Evolutionary conservation across 2,797 vertebrate species (phyloP), one percentile per base, ranked within the genome.

Genomic region (Mionectes olivaceus): DNA sequence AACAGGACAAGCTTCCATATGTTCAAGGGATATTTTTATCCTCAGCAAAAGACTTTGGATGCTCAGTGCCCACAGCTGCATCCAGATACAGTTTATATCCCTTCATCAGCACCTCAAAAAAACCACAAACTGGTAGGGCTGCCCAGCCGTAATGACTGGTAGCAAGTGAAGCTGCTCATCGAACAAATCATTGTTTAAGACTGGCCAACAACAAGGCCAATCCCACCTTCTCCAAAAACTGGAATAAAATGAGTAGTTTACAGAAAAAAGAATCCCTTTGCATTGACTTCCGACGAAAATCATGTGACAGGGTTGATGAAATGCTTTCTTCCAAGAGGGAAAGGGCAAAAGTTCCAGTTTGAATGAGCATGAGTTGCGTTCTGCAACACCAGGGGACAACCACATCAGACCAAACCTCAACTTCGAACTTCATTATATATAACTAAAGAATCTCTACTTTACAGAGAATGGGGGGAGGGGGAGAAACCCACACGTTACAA

Each of bases 281-380:
- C 5, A 1, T 2, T 21, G 70, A 64, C 4, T 3, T 30, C 12
- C 41, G 8, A 79, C 0, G 0, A 7, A 60, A 73, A 28, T 5
- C 18, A 28, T 2, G 0, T 4, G 17, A 12, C 7, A 14, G 13
- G 2, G 76, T 1, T 0, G 0, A 19, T 18, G 19, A n/a, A 68
- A 55, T 3, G 21, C 15, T 57, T 69, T 47, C 22, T 27, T 12
- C 7, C 3, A 43, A 25, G 35, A 28, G 25, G 15, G 16, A 46
- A 80, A 25, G 44, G 4, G 19, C 17, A 37, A 8, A n/a, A 87
- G 9, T 41, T 53, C 12, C 41, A 39, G 16, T 28, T 68, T 39
- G 8, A 24, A 55, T 0, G 8, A 19, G 11, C 11, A 19, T 1
- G 8, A 47, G 13, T 8, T 49, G 37, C 28, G 25, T 67, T 15